Evolutionary conservation across 2,888 invertebrate genomes (phyloP), one percentile per base, ranked within the genome.

Genomic region (Archaeoteleia sp.): DNA sequence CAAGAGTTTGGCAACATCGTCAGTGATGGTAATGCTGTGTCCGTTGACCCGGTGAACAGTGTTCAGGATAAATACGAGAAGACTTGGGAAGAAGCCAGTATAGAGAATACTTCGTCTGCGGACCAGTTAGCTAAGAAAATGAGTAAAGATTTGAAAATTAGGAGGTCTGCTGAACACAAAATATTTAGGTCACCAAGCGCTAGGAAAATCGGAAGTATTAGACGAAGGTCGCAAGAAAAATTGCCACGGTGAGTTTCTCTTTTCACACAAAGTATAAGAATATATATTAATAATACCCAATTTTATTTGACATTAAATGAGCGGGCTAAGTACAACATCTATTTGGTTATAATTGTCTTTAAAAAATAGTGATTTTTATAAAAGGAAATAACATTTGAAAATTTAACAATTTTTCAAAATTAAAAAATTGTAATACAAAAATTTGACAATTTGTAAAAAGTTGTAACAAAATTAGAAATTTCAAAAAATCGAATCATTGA

Each of bases 131-230:
- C 93, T 1, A 89, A 89, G 61, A 87, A 91, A 61, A 85, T 94
- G 32, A 92, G 92, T 74, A 89, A 90, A 76, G 93, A 93, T 80
- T 82, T 94, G 35, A 92, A 92, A 81, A 93, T 93, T 54, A 86
- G 93, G 57, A 89, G 90, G 35, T 92, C 90, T 60, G 87, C 88
- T 25, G 91, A 93, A 74, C 88, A 90, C 45, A 91, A 91, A 77
- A 88, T 93, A 4, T 91, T 93, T 65, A 86, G 93, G 70, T 94
- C 94, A 0, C 94, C 94, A 0, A 94, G 93, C 81, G 93, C 93
- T 1, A 87, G 94, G 45, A 94, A 93, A 87, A 94, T 94, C 60
- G 93, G 93, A 12, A 90, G 89, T 5, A 88, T 94, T 72, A 86
- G 93, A 77, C 87, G 93, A 39, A 87, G 92, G 46, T 93, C 93